Conservation (phyloP, 1,140 invertebrate species). For the Fopius arisanus region DNA sequence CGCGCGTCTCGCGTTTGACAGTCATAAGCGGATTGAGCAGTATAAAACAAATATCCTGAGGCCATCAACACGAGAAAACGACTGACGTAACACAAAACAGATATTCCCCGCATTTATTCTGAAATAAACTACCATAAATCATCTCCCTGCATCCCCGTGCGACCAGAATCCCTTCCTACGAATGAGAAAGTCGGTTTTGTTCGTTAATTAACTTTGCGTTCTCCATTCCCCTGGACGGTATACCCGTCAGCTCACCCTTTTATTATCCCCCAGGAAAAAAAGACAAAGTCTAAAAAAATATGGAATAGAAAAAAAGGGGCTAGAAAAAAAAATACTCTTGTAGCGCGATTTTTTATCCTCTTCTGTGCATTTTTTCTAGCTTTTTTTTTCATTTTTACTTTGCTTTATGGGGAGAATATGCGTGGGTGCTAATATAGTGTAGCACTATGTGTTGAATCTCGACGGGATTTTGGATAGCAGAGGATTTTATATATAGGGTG, state of each 20-base stretch:
- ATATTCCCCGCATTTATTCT: neutral
- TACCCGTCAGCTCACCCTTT: neutral
- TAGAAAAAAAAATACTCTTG: neutral
- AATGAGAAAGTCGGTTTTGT: slow-evolving; percentile 38
- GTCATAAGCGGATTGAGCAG: neutral
- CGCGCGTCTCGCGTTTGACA: too few species aligned
- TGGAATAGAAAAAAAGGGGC: neutral
- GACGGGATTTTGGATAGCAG: neutral
- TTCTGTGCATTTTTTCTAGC: neutral
- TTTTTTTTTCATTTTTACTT: neutral
- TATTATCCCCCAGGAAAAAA: neutral
- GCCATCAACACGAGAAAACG: neutral
- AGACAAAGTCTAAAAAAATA: slow-evolving; percentile 15
- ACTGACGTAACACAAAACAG: neutral
- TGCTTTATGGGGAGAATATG: neutral
- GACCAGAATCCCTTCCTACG: neutral
- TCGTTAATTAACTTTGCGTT: slow-evolving; percentile 44
- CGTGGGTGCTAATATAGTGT: neutral
- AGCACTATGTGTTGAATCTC: slow-evolving; percentile 1
- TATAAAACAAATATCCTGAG: neutral
- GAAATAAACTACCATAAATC: slow-evolving; percentile 2
- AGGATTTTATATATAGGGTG: neutral
- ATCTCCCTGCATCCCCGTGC: neutral
- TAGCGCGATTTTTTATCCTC: neutral
- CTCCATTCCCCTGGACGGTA: neutral